Conservation (phyloP, 2,888 invertebrate genomes). For the Meandrusa payeni region DNA sequence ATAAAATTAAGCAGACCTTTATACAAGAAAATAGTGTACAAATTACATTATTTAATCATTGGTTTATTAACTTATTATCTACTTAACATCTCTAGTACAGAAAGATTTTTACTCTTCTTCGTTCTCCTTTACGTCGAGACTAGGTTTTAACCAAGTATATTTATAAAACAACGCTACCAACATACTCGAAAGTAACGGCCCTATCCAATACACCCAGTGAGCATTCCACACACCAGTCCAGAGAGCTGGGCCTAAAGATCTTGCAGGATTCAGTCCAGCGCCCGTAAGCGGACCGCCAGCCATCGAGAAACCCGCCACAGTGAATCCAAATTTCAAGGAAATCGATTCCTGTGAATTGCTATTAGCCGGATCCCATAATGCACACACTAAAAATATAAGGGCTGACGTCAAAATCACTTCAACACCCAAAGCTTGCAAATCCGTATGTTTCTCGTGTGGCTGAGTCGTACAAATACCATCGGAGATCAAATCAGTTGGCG, state of each 20-base stretch:
- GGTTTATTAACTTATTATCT: too few species aligned
- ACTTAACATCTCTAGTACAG: too few species aligned
- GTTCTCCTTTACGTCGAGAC: slow-evolving; percentile 11
- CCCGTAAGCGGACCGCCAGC: slow-evolving; percentile 85
- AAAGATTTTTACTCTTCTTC: too few species aligned
- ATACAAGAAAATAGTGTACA: too few species aligned
- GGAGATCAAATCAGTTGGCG: slow-evolving; percentile 52
- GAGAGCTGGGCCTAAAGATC: slow-evolving; percentile 85
- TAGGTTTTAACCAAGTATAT: slow-evolving; percentile 37
- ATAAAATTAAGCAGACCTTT: too few species aligned
- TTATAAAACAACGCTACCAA: slow-evolving; percentile 47
- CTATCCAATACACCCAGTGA: slow-evolving; percentile 88
- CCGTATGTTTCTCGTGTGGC: slow-evolving; percentile 66
- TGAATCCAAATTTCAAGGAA: slow-evolving; percentile 84
- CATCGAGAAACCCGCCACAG: slow-evolving; percentile 82
- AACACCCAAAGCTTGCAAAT: slow-evolving; percentile 77
- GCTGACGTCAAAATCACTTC: slow-evolving; percentile 83
- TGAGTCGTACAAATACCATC: slow-evolving; percentile 82
- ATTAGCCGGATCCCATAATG: slow-evolving; percentile 87
- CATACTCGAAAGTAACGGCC: slow-evolving; percentile 67
- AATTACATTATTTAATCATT: too few species aligned
- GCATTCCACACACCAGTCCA: slow-evolving; percentile 82
- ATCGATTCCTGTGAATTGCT: slow-evolving; percentile 81
- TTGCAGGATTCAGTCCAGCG: slow-evolving; percentile 85
- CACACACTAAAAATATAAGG: slow-evolving; percentile 83